Evolutionary conservation across 2,797 vertebrate species (phyloP).

Genomic region (Pseudomugil gertrudae): DNA sequence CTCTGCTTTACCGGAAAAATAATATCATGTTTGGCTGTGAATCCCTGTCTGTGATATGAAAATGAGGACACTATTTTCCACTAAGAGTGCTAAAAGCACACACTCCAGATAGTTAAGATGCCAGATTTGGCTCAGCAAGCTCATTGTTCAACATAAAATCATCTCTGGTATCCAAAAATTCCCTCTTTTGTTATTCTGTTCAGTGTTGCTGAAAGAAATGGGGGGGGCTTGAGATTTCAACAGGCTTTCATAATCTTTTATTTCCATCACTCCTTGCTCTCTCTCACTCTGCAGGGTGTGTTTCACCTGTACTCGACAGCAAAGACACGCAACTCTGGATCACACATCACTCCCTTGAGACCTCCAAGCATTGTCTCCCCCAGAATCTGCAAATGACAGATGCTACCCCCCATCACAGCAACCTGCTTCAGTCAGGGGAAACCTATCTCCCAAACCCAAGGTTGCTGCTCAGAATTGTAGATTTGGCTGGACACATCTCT

Average conservation of each 20-base stretch:
- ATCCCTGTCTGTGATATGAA: conserved; percentile 14
- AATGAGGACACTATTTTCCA: conserved; percentile 11
- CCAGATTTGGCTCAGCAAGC: conserved; percentile 19
- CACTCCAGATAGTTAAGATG: conserved; percentile 8
- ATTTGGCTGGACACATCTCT: conserved; percentile 43
- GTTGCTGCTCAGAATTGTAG: conserved; percentile 66
- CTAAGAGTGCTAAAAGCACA: conserved; percentile 4
- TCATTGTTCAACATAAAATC: conserved; percentile 53
- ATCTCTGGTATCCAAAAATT: conserved; percentile 25
- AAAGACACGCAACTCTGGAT: conserved; percentile 55
- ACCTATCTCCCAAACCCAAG: conserved; percentile 51
- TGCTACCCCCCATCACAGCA: conserved; percentile 39
- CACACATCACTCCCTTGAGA: conserved; percentile 39
- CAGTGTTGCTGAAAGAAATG: conserved; percentile 36
- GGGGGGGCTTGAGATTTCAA: conserved; percentile 38
- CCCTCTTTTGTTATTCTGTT: background rate
- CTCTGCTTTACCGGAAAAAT: background rate
- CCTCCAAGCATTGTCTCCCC: conserved; percentile 61
- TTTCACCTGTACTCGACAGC: conserved; percentile 58
- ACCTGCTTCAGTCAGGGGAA: conserved; percentile 54
- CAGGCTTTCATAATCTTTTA: conserved; percentile 61
- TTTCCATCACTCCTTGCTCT: conserved; percentile 65
- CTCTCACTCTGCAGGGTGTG: conserved; percentile 33
- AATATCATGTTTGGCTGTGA: conserved; percentile 10
- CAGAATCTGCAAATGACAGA: conserved; percentile 67